Base-by-base conservation (phyloP, 2,797 vertebrate genomes). In the Chaetophractus vellerosus region DNA sequence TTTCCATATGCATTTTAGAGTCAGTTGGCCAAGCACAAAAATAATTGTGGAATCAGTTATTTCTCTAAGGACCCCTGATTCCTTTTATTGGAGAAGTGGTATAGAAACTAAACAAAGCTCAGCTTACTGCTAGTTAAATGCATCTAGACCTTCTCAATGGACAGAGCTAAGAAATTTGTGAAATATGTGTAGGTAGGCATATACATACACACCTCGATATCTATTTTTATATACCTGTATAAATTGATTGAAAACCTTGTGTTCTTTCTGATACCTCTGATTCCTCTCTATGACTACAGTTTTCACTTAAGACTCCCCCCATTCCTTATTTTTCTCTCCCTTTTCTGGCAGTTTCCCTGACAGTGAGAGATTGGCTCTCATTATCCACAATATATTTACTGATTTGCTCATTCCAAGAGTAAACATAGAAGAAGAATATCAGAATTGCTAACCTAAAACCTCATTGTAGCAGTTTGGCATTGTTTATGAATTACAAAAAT, bases 191-290 rank as follows among this genome's bases (percentile, higher is more conserved):
- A 19, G 18, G 31, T 18, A n/a, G 10, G 7, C 52, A 12, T 10
- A 23, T 23, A 45, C 0, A 14, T 2, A 76, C 0, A 4, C 14
- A 2, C 6, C n/a, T 48, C 48, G 3, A 7, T n/a, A 31, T 36
- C 8, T 69, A 23, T 8, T 55, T 64, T 57, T n/a, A 50, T 55
- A 4, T 48, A 28, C n/a, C 16, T 61, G 24, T 78, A 2, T 4
- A 21, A 36, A n/a, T 36, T 72, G 19, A 31, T 31, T 16, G n/a
- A 72, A 90, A 52, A 19, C 14, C 7, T 0, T 38, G 15, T 10
- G 10, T 38, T 64, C 12, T 9, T 19, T n/a, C 18, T 63, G 14
- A 41, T 24, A 52, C 14, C 2, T 81, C 31, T 31, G 9, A 79
- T 45, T 21, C 28, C 3, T 21, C 31, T 9, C 2, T 16, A 57